A percentile compares a stretch with the other conserved stretches of the same genome.
Evolutionary conservation across 2,113 vertebrate genomes (phyloP).

Genomic region (Tricholaema leucomelas): DNA sequence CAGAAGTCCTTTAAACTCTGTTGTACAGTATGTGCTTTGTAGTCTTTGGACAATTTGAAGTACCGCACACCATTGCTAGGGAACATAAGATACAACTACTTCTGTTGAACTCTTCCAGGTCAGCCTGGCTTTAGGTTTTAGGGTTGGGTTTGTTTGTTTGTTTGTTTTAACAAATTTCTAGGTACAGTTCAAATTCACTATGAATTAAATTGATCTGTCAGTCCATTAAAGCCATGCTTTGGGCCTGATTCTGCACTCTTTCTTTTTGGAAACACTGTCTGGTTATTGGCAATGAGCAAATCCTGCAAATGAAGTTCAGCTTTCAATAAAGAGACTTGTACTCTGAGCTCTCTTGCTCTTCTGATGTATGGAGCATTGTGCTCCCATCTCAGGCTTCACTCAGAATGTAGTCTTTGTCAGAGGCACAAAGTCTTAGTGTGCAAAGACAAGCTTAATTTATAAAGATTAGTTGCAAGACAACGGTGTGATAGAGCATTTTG

Average conservation of each 20-base stretch:
- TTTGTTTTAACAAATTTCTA: too few relatives aligned
- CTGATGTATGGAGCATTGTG: slow-evolving; percentile 56
- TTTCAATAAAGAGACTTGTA: slow-evolving; percentile 37
- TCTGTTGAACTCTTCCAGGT: slow-evolving; percentile 28
- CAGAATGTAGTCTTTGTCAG: slow-evolving; percentile 56
- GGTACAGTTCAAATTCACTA: slow-evolving; percentile 18
- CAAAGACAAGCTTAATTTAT: slow-evolving; percentile 57
- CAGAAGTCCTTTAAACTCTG: slow-evolving; percentile 6
- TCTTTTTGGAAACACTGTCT: background rate
- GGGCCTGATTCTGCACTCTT: background rate
- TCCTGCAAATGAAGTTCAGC: slow-evolving; percentile 33
- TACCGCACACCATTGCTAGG: background rate
- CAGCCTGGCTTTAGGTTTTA: background rate
- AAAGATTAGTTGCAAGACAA: slow-evolving; percentile 45
- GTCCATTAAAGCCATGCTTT: background rate
- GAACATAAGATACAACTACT: slow-evolving; percentile 21
- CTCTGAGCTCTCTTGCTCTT: slow-evolving; percentile 17
- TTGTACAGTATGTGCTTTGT: slow-evolving; percentile 7
- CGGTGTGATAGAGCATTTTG: slow-evolving; percentile 20
- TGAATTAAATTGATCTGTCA: slow-evolving; percentile 20
- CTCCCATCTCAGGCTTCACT: background rate
- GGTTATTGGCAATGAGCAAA: background rate
- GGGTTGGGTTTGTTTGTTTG: too few relatives aligned
- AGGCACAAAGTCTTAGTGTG: slow-evolving; percentile 48
- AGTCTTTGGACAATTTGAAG: slow-evolving; percentile 9